Percentiles rank a stretch among this genome's conserved stretches.
These are phyloP conservation scores for Melanaphis sacchari DNA, from an alignment of 1,140 invertebrate genomes.

Conservation along the genomic window DNA sequence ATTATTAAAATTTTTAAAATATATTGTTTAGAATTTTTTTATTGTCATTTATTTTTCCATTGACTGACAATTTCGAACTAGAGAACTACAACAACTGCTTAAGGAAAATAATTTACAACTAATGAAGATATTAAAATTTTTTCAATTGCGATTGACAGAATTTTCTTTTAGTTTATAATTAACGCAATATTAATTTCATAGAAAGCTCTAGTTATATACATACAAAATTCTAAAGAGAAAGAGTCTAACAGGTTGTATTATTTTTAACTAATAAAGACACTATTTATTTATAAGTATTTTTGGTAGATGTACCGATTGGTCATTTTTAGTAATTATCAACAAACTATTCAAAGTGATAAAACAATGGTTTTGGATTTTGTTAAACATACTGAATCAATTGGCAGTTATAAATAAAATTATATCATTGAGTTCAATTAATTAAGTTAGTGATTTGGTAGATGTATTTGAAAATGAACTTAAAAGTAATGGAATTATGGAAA, in stretches of 20 bases:
- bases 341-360: constrained; percentile 35
- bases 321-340: constrained; percentile 19
- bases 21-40: too few relatives aligned
- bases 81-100: constrained; percentile 25
- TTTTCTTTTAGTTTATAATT: neutral
- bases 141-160: neutral
- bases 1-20: too few relatives aligned
- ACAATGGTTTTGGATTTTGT: neutral
- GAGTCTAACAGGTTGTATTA: neutral
- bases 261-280: neutral
- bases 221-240: constrained; percentile 26
- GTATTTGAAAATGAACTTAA: neutral
- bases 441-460: neutral
- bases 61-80: neutral
- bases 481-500: neutral
- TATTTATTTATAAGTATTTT: neutral
- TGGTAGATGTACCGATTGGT: neutral
- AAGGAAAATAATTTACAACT: neutral
- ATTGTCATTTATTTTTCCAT: too few relatives aligned
- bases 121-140: neutral
- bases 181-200: neutral
- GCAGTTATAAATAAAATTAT: neutral
- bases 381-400: too few relatives aligned
- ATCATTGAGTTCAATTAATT: neutral
- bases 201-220: neutral